These are phyloP conservation scores for Drosophila sucinea DNA, from an alignment of 1,140 invertebrate genomes.

Conservation along the genomic window DNA sequence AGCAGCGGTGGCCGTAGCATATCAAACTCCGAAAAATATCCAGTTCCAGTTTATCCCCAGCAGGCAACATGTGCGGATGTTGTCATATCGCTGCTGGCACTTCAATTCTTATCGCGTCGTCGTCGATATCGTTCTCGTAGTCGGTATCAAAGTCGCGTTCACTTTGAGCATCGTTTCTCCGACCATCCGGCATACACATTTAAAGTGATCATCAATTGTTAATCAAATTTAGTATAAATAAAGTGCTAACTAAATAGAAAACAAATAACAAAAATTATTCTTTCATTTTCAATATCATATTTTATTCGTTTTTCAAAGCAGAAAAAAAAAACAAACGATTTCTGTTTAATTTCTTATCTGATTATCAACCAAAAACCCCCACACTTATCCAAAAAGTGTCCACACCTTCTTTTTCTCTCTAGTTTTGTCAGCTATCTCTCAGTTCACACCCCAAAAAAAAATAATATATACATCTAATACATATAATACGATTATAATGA, in stretches of 20 bases:
- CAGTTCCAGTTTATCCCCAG: constrained; percentile 83
- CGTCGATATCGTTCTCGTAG: not conserved
- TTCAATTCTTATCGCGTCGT: constrained; percentile 35
- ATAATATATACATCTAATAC: constrained; percentile 22
- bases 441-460: constrained; percentile 39
- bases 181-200: not conserved
- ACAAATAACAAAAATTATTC: not conserved
- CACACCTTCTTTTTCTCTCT: constrained; percentile 33
- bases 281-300: not conserved
- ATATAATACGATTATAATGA: not conserved
- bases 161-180: not conserved
- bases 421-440: constrained; percentile 36
- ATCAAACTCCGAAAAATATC: constrained; percentile 75
- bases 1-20: constrained; percentile 36
- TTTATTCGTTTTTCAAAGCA: not conserved
- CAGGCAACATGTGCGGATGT: constrained; percentile 83
- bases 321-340: not conserved
- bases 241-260: constrained; percentile 6
- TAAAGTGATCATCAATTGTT: constrained; percentile 10
- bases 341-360: constrained; percentile 1
- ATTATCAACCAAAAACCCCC: constrained; percentile 1
- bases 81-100: constrained; percentile 53
- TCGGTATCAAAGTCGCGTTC: constrained; percentile 1
- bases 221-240: constrained; percentile 12
- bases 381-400: constrained; percentile 25